These are phyloP conservation scores for Elgaria multicarinata DNA, from an alignment of 2,113 vertebrate genomes.

Conservation along the genomic window DNA sequence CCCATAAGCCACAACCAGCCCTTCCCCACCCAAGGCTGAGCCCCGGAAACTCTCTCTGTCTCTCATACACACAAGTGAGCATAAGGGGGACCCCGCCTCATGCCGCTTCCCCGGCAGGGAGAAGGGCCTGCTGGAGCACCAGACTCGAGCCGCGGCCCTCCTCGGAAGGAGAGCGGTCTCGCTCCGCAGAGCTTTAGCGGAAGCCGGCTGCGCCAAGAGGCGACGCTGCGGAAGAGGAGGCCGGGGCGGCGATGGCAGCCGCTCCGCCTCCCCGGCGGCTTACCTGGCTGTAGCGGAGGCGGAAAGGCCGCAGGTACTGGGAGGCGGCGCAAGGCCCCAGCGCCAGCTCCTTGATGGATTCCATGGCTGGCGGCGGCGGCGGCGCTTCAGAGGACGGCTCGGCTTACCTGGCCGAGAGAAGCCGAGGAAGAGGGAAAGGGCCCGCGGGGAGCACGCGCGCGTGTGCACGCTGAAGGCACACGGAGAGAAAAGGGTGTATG, in stretches of 20 bases:
- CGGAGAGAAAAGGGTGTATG: not conserved
- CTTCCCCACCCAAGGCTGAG: not conserved
- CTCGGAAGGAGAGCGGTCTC: too few relatives aligned
- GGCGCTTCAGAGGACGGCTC: not conserved
- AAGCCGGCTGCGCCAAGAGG: not conserved
- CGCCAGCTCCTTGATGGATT: slow-evolving; percentile 59
- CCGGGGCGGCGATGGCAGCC: not conserved
- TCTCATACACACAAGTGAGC: slow-evolving; percentile 34
- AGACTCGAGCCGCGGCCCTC: not conserved
- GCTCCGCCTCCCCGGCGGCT: slow-evolving; percentile 19
- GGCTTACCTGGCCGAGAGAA: not conserved
- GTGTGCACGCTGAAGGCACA: not conserved
- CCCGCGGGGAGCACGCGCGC: not conserved
- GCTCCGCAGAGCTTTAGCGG: not conserved
- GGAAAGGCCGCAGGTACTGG: slow-evolving; percentile 83
- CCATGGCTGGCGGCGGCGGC: slow-evolving; percentile 43
- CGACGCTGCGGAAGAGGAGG: not conserved
- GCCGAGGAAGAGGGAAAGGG: not conserved
- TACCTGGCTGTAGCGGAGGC: slow-evolving; percentile 88
- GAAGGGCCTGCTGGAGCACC: not conserved
- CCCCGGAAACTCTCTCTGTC: not conserved
- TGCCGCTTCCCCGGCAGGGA: not conserved
- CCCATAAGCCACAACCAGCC: too few relatives aligned
- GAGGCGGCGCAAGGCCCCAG: slow-evolving; percentile 80
- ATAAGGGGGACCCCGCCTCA: fast-evolving